phyloP scores from a whole-genome alignment of 1,140 invertebrate species.

The Apis cerana region DNA sequence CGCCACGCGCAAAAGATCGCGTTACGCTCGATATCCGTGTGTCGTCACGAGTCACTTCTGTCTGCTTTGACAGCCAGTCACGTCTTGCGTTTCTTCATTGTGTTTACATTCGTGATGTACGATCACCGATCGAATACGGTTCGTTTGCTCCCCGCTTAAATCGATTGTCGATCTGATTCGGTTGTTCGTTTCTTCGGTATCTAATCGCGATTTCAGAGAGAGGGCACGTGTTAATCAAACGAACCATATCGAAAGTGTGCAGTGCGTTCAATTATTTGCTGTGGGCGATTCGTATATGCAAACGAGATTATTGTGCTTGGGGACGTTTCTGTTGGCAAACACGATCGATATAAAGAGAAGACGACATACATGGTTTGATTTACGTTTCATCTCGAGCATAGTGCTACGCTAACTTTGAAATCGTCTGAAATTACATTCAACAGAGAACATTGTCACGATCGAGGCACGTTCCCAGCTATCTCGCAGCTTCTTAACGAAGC shows the following conservation, averaged over 20 bases:
- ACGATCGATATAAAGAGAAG: background rate
- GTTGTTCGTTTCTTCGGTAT: background rate
- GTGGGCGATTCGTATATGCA: background rate
- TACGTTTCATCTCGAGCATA: background rate
- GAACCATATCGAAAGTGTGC: background rate
- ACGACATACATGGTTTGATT: background rate
- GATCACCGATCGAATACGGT: background rate
- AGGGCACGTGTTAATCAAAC: background rate
- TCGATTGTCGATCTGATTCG: background rate
- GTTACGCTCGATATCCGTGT: conserved; percentile 32
- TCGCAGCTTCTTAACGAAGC: conserved; percentile 21
- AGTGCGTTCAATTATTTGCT: conserved; percentile 4
- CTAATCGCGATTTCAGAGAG: background rate
- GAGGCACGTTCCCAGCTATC: background rate
- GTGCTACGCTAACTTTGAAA: background rate
- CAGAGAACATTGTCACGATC: background rate
- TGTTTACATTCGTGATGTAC: background rate
- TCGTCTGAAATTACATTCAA: background rate
- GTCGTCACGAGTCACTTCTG: conserved; percentile 27
- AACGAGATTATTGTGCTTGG: background rate
- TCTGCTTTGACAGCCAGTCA: conserved; percentile 15
- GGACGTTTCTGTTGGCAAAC: background rate
- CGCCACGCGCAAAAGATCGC: conserved; percentile 55
- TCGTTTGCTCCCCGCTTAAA: no score
- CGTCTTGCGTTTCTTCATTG: background rate